Conservation (phyloP, 2,797 vertebrate genomes). For the Microctenopoma lineatum region DNA sequence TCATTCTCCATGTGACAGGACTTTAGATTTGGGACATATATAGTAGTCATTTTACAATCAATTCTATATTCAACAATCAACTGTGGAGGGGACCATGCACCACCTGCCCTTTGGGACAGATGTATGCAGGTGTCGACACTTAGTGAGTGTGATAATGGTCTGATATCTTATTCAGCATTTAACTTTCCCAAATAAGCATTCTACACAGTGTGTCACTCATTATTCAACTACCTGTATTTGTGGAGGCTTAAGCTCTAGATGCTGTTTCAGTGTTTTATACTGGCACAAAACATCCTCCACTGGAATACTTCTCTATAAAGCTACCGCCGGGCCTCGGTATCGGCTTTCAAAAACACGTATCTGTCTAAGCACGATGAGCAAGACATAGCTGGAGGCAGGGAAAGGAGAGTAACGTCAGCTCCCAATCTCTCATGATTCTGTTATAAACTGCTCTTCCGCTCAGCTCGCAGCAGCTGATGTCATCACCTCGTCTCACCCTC, state of each 20-base stretch:
- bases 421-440: conserved; percentile 47
- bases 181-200: not conserved
- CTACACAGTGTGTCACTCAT: not conserved
- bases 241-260: not conserved
- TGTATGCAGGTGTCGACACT: too few relatives aligned
- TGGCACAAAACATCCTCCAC: not conserved
- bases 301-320: not conserved
- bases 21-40: too few relatives aligned
- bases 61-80: too few relatives aligned
- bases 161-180: too few relatives aligned
- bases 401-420: conserved; percentile 51
- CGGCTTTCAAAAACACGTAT: conserved; percentile 19
- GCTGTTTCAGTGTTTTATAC: not conserved
- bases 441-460: conserved; percentile 47
- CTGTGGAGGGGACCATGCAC: too few relatives aligned
- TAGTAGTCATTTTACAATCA: too few relatives aligned
- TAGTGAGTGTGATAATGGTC: too few relatives aligned
- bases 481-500: conserved; percentile 45
- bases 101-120: too few relatives aligned
- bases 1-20: too few relatives aligned
- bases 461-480: conserved; percentile 42
- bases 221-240: not conserved
- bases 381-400: conserved; percentile 48
- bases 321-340: not conserved
- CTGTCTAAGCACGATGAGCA: not conserved